These are phyloP conservation scores for Aproaerema taeniolella DNA, from an alignment of 2,888 invertebrate species.

Conservation along the genomic window DNA sequence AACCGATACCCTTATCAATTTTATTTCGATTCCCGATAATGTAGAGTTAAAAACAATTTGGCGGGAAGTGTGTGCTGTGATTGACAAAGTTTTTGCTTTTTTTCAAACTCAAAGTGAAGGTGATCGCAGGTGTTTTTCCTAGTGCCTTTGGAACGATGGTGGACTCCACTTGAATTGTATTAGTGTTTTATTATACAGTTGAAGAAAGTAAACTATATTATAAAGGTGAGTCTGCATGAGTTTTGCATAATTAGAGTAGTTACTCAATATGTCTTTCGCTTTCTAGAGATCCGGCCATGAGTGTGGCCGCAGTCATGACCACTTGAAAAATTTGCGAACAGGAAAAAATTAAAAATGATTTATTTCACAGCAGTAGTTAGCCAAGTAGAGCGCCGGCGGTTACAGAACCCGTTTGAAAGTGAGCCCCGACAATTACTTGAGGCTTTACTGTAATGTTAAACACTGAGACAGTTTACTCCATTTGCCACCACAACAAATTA, in stretches of 20 bases:
- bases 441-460: no score
- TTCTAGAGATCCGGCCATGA: conserved; percentile 72
- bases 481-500: conserved; percentile 30
- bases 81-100: conserved; percentile 29
- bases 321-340: conserved; percentile 40
- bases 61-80: conserved; percentile 58
- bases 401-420: conserved; percentile 59
- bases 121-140: conserved; percentile 54
- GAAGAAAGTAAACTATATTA: conserved; percentile 39
- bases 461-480: conserved; percentile 55
- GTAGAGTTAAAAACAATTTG: conserved; percentile 49
- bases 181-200: conserved; percentile 49
- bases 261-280: conserved; percentile 61
- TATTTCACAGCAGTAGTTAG: conserved; percentile 23
- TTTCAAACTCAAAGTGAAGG: conserved; percentile 48
- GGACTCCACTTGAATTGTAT: conserved; percentile 60
- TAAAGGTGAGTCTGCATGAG: conserved; percentile 52
- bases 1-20: conserved; percentile 35
- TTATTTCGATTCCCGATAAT: conserved; percentile 47
- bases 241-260: conserved; percentile 38
- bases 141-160: conserved; percentile 67
- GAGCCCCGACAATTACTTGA: conserved; percentile 38
- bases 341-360: conserved; percentile 36
- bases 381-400: conserved; percentile 26
- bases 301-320: conserved; percentile 60